Conservation (phyloP, 2,797 vertebrate genomes). For the Coregonus sp. region DNA sequence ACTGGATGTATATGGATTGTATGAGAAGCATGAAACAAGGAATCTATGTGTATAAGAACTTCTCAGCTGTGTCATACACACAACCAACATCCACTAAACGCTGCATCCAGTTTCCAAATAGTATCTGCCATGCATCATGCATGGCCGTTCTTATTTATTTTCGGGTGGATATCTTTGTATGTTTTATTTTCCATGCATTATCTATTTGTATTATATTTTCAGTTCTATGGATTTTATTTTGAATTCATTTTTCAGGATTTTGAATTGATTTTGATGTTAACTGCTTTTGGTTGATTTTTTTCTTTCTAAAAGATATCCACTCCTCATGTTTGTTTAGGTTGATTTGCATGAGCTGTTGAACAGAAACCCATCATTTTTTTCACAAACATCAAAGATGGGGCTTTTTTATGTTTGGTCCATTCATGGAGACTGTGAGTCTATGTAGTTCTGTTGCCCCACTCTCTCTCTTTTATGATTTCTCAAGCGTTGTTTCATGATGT, state of each 20-base stretch:
- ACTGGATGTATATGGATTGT: slow-evolving; percentile 73
- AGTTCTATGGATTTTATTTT: background rate
- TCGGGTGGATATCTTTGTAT: slow-evolving; percentile 66
- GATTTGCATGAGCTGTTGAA: slow-evolving; percentile 83
- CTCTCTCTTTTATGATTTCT: slow-evolving; percentile 46
- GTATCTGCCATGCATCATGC: slow-evolving; percentile 72
- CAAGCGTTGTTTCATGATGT: slow-evolving; percentile 70
- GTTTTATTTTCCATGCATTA: slow-evolving; percentile 54
- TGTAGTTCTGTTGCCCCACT: slow-evolving; percentile 59
- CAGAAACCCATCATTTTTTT: slow-evolving; percentile 63
- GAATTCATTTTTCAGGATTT: slow-evolving; percentile 8
- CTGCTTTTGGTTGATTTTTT: slow-evolving; percentile 22
- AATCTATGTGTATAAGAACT: slow-evolving; percentile 59
- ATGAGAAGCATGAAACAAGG: slow-evolving; percentile 78
- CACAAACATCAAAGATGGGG: slow-evolving; percentile 59
- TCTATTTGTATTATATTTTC: slow-evolving; percentile 29
- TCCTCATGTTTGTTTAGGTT: slow-evolving; percentile 17
- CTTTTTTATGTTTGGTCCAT: slow-evolving; percentile 46
- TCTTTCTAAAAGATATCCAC: slow-evolving; percentile 14
- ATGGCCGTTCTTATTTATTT: slow-evolving; percentile 72
- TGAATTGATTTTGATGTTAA: background rate
- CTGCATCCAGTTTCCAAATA: slow-evolving; percentile 77
- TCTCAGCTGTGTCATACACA: slow-evolving; percentile 69
- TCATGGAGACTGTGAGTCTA: slow-evolving; percentile 72
- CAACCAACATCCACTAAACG: slow-evolving; percentile 74